Conservation (phyloP, 1,140 invertebrate species). For the Dinoponera quadriceps region DNA sequence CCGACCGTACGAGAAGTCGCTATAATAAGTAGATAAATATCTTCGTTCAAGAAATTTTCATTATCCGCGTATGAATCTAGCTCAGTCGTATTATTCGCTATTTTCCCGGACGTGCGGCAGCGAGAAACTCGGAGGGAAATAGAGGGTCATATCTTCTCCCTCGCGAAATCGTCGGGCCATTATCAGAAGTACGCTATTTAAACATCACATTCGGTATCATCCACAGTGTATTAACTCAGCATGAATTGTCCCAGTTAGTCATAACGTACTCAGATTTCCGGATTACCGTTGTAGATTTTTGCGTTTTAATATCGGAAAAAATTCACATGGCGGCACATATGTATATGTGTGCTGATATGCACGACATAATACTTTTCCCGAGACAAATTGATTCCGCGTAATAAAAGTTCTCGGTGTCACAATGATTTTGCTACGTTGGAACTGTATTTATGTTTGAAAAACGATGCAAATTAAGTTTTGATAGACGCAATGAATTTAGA, state of each 20-base stretch:
- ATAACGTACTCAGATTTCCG: constrained; percentile 24
- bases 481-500: background rate
- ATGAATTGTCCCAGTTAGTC: constrained; percentile 43
- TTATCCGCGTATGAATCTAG: constrained; percentile 56
- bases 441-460: background rate
- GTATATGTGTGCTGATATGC: background rate
- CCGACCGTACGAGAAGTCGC: constrained; percentile 46
- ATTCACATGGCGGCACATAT: background rate
- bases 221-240: constrained; percentile 29
- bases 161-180: constrained; percentile 38
- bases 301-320: constrained; percentile 15
- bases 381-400: background rate
- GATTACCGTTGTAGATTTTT: background rate
- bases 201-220: constrained; percentile 41
- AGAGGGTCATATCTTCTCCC: constrained; percentile 36
- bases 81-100: constrained; percentile 56
- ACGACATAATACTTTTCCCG: background rate
- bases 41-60: constrained; percentile 60
- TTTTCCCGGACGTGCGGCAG: constrained; percentile 51
- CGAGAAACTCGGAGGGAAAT: constrained; percentile 49
- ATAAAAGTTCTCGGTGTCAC: constrained; percentile 8
- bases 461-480: background rate
- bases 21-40: constrained; percentile 60
- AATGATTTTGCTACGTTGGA: background rate
- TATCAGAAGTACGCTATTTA: constrained; percentile 54